Base-by-base conservation (phyloP, 2,797 vertebrate genomes). In the Leptodactylus fallax region DNA sequence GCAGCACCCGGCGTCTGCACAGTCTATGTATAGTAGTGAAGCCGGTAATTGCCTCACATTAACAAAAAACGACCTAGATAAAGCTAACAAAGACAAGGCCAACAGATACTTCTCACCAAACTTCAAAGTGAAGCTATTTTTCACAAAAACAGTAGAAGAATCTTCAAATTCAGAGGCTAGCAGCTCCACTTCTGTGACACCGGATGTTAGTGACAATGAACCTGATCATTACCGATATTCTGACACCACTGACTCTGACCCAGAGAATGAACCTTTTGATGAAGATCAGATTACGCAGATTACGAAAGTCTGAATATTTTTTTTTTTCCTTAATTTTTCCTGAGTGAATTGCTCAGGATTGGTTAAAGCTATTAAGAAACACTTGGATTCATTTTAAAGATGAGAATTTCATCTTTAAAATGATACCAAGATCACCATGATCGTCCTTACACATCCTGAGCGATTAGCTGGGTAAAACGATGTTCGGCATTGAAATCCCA, bases 211-310 rank as follows among this genome's bases (percentile, higher is more conserved):
- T 96, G 98, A 99, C 97, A 99, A 99, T 96, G 98, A 99, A 96
- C 98, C 98, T 95, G 98, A 99, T 97, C 98, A 99, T 97, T 99
- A 99, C 95, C 96, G 98, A 96, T 99, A 99, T 93, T 99, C 98
- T 94, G 98, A 99, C 96, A 99, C 98, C 97, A 99, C 98, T 97
- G 98, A 99, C 97, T 99, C 98, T 96, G 98, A 99, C 94, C 98
- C 98, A 93, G 98, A 99, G 96, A 99, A 99, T 91, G 98, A 99
- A 97, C 98, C 98, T 96, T 99, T 99, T 95, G 98, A 99, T 96
- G 98, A 99, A 97, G 98, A 99, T 97, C 98, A 98, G 94, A 98
- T 99, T 96, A 98, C 98, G 25, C 97, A 99, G 94, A 98, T 98
- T 95, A 99, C 97, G 47, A 98, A 98, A 97, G 97, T 99, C 95